phyloP scores from a whole-genome alignment of 2,797 vertebrate species.

The Oreonectes daqikongensis region DNA sequence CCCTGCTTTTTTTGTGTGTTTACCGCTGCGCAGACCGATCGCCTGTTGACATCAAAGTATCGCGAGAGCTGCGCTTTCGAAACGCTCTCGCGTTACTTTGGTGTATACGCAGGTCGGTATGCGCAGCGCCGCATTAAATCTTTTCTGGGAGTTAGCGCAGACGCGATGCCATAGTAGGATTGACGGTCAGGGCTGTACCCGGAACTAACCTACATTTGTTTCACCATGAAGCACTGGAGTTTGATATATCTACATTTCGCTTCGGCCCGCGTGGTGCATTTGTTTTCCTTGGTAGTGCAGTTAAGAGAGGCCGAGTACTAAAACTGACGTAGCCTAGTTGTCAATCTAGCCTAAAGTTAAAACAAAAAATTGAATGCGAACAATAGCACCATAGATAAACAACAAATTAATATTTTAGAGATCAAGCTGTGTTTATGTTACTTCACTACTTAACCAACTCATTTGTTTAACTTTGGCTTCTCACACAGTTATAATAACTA shows the following conservation, averaged over 20 bases:
- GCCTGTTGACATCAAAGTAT: neutral
- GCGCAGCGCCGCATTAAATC: neutral
- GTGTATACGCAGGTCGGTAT: neutral
- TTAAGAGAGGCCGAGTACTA: neutral
- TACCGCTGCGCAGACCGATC: too few relatives aligned
- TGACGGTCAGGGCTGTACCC: constrained; percentile 52
- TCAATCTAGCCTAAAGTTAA: neutral
- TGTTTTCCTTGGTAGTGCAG: too few relatives aligned
- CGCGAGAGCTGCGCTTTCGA: neutral
- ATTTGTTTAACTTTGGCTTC: too few relatives aligned
- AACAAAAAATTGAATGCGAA: neutral
- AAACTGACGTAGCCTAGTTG: neutral
- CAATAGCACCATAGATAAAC: neutral
- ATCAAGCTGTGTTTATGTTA: too few relatives aligned
- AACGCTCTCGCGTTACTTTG: neutral
- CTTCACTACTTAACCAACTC: too few relatives aligned
- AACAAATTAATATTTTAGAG: neutral
- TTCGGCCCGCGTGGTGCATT: constrained; percentile 72
- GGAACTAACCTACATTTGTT: constrained; percentile 61
- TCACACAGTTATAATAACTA: too few relatives aligned
- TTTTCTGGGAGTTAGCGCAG: constrained; percentile 52
- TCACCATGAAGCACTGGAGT: constrained; percentile 58
- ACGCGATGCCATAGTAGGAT: neutral
- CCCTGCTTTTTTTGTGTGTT: constrained; percentile 31
- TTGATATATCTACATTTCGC: constrained; percentile 77